phyloP scores from a whole-genome alignment of 2,797 vertebrate species.

The Megaceryle alcyon region DNA sequence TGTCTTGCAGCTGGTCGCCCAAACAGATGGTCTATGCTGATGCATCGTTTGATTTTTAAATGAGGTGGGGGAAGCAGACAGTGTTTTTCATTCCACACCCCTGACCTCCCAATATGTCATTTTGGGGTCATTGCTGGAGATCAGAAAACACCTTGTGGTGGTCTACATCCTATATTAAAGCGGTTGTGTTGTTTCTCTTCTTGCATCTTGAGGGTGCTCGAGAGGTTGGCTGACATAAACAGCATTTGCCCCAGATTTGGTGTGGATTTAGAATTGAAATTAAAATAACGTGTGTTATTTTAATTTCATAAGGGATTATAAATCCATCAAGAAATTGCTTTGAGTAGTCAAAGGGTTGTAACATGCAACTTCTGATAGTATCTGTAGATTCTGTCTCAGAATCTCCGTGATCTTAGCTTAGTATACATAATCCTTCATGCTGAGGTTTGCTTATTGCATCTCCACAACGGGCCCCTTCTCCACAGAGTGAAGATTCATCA shows the following conservation, averaged over 20 bases:
- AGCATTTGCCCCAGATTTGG: neutral
- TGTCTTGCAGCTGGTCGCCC: slow-evolving; percentile 28
- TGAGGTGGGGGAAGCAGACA: neutral
- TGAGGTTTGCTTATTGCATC: neutral
- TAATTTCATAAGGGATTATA: too few species aligned
- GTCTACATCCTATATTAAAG: neutral
- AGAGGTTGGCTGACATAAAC: too few species aligned
- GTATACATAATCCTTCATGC: neutral
- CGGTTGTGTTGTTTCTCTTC: neutral
- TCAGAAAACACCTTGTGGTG: neutral
- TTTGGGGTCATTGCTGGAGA: neutral
- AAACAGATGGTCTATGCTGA: slow-evolving; percentile 19
- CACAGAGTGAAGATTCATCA: neutral
- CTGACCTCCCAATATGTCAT: neutral
- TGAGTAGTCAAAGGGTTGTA: neutral
- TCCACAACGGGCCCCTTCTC: neutral
- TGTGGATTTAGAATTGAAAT: neutral
- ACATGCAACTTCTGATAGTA: neutral
- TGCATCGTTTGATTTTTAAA: neutral
- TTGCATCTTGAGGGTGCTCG: neutral
- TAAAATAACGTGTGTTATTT: neutral
- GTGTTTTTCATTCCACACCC: neutral
- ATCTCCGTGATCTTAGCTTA: neutral
- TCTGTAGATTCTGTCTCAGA: neutral
- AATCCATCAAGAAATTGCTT: neutral